Percentiles rank a stretch among this genome's conserved stretches.
These are phyloP conservation scores for Petrocephalus microphthalmus DNA, from an alignment of 2,113 vertebrate species.

Conservation along the genomic window DNA sequence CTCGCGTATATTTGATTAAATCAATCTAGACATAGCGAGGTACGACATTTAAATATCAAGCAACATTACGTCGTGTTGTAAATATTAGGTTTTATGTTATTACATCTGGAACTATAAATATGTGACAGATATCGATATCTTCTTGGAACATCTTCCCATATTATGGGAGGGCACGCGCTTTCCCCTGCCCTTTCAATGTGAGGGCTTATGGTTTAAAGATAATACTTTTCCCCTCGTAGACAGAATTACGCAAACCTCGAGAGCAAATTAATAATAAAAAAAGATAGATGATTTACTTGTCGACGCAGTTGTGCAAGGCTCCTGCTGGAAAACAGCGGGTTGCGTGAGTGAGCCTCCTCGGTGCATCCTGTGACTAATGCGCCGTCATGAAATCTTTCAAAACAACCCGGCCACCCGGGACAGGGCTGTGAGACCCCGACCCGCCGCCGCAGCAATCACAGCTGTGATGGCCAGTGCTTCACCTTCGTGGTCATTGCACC, in stretches of 20 bases:
- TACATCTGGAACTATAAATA: neutral
- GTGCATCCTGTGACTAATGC: conserved; percentile 20
- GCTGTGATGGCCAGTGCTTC: neutral
- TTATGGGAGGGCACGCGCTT: neutral
- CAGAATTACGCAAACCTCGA: conserved; percentile 8
- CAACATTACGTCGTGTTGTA: neutral
- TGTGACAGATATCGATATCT: neutral
- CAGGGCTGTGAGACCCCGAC: neutral
- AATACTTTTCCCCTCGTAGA: neutral
- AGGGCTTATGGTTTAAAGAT: neutral
- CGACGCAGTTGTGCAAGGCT: conserved; percentile 18
- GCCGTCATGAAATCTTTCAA: neutral
- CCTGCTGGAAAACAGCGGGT: neutral
- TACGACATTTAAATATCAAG: neutral
- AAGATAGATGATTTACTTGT: conserved; percentile 7
- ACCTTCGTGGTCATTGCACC: neutral
- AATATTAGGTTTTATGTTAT: neutral
- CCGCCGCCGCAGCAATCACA: neutral
- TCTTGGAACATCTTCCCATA: neutral
- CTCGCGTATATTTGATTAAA: neutral
- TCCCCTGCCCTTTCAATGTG: neutral
- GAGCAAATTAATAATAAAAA: neutral
- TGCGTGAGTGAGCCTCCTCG: neutral
- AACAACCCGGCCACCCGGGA: neutral
- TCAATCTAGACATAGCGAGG: neutral